Conservation (phyloP, 2,888 invertebrate genomes). For the Diadromus collaris region DNA sequence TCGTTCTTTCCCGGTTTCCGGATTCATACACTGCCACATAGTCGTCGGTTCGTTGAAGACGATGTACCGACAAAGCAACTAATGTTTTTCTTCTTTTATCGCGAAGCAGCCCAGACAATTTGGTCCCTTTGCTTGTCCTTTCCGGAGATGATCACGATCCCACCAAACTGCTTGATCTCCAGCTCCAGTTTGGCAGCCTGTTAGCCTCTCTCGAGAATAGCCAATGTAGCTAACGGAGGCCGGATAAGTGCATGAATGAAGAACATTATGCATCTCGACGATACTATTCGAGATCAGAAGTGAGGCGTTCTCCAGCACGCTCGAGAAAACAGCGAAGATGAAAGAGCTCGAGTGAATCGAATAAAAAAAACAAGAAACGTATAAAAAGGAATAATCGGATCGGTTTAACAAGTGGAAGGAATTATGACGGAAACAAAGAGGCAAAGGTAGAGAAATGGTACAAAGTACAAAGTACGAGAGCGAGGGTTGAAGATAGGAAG, state of each 20-base stretch:
- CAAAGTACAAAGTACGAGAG: constrained; percentile 19
- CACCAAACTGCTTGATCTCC: background rate
- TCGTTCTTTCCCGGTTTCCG: background rate
- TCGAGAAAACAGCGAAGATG: background rate
- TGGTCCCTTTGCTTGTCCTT: background rate
- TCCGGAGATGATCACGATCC: background rate
- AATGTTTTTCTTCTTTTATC: constrained; percentile 3
- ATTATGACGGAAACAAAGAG: constrained; percentile 33
- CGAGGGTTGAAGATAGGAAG: constrained; percentile 19
- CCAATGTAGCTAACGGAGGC: background rate
- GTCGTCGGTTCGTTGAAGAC: background rate
- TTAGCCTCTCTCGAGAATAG: background rate
- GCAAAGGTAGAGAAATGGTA: constrained; percentile 4
- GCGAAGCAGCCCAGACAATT: background rate
- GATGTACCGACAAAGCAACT: background rate
- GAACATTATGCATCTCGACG: background rate
- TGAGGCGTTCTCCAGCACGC: background rate
- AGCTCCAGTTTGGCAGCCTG: background rate
- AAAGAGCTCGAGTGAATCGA: background rate
- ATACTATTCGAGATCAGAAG: background rate
- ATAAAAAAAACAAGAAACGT: background rate
- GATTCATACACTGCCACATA: background rate
- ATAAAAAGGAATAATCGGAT: constrained; percentile 20
- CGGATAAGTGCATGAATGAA: background rate
- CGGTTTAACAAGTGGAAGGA: constrained; percentile 33